Evolutionary conservation across 2,888 invertebrate genomes (phyloP).

Genomic region (Conops quadrifasciatus): DNA sequence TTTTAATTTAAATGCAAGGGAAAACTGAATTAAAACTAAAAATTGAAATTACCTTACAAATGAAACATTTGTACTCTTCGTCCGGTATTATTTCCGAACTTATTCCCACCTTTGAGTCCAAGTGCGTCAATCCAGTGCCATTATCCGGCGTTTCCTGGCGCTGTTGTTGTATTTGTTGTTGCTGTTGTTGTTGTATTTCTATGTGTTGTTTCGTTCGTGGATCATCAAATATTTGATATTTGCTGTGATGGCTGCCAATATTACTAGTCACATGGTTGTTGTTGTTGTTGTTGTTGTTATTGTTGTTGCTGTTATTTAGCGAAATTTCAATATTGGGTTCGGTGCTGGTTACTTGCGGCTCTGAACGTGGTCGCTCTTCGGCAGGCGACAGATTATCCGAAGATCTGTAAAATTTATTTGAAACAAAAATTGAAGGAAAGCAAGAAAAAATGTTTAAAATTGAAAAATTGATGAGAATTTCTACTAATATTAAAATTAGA

Average conservation of each 20-base stretch:
- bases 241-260: slow-evolving; percentile 62
- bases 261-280: slow-evolving; percentile 61
- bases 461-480: neutral
- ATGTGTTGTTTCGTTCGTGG: slow-evolving; percentile 29
- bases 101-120: slow-evolving; percentile 65
- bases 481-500: no score
- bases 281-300: slow-evolving; percentile 59
- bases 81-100: slow-evolving; percentile 66
- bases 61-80: slow-evolving; percentile 75
- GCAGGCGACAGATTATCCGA: slow-evolving; percentile 57
- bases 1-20: neutral
- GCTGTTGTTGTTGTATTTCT: slow-evolving; percentile 37
- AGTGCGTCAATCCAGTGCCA: slow-evolving; percentile 59
- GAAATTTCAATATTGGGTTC: slow-evolving; percentile 59
- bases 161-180: slow-evolving; percentile 30
- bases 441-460: neutral
- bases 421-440: neutral
- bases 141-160: slow-evolving; percentile 26
- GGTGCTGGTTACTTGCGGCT: slow-evolving; percentile 64
- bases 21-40: slow-evolving; percentile 57
- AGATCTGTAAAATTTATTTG: slow-evolving; percentile 44
- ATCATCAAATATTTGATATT: slow-evolving; percentile 59
- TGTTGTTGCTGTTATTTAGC: slow-evolving; percentile 52
- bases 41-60: slow-evolving; percentile 74
- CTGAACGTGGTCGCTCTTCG: slow-evolving; percentile 62